Percentiles rank a stretch among this genome's conserved stretches.
Evolutionary conservation across 1,140 invertebrate genomes (phyloP).

Genomic region (Daktulosphaira vitifoliae): DNA sequence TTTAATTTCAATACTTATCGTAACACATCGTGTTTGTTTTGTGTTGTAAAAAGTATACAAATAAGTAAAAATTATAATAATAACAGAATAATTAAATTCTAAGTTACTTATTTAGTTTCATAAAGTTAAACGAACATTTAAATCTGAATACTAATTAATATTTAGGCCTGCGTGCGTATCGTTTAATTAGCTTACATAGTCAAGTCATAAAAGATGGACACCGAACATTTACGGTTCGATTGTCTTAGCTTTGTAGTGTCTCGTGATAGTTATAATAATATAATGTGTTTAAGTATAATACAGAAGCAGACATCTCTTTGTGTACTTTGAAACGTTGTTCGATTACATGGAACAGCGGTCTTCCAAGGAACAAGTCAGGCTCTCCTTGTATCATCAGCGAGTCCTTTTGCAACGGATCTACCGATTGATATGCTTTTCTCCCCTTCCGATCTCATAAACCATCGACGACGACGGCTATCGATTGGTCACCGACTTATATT

Average conservation of each 20-base stretch:
- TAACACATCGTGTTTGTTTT: no score
- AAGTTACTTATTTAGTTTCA: no score
- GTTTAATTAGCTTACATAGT: conserved; percentile 15
- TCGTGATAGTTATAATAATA: conserved; percentile 22
- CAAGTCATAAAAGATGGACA: conserved; percentile 16
- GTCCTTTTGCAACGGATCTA: conserved; percentile 16
- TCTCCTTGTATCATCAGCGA: conserved; percentile 21
- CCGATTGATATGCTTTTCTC: conserved; percentile 32
- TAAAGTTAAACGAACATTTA: no score
- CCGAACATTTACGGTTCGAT: conserved; percentile 17
- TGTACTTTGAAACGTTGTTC: conserved; percentile 32
- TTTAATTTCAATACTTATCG: no score
- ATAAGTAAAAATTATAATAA: no score
- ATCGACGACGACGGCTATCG: conserved; percentile 11
- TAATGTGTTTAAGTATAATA: conserved; percentile 19
- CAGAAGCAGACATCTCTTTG: conserved; percentile 26
- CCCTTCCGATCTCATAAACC: background rate
- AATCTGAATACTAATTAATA: conserved; percentile 1
- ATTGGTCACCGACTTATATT: conserved; percentile 31
- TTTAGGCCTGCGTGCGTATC: no score
- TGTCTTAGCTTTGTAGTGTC: conserved; percentile 30
- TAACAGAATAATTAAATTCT: no score
- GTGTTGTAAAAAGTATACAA: no score
- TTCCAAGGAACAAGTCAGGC: conserved; percentile 12
- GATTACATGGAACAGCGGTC: conserved; percentile 33